Conservation (phyloP, 2,888 invertebrate genomes). For the Amorpha juglandis region DNA sequence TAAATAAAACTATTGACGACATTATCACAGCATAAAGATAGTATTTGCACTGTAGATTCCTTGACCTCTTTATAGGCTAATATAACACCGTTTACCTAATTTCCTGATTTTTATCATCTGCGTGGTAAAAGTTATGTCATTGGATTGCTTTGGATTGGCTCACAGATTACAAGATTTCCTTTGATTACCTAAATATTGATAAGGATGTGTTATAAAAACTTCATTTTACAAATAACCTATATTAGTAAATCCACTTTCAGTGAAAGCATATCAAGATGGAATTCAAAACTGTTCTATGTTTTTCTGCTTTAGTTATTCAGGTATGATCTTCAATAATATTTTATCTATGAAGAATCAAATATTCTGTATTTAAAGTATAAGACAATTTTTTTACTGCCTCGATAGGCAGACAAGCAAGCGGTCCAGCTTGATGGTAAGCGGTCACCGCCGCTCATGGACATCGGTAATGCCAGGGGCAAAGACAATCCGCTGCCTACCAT, state of each 20-base stretch:
- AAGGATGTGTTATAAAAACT: constrained; percentile 27
- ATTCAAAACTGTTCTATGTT: constrained; percentile 27
- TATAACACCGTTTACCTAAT: constrained; percentile 1
- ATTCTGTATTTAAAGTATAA: too few species aligned
- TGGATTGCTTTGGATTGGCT: constrained; percentile 19
- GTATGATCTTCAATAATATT: not conserved
- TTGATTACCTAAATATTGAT: constrained; percentile 22
- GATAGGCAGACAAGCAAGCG: too few species aligned
- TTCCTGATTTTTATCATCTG: constrained; percentile 8
- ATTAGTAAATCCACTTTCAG: not conserved
- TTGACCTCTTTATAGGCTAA: not conserved
- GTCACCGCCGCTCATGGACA: too few species aligned
- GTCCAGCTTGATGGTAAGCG: too few species aligned
- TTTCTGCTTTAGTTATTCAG: constrained; percentile 29
- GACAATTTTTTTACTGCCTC: too few species aligned
- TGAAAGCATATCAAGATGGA: constrained; percentile 27
- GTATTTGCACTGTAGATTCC: not conserved
- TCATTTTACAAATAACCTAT: constrained; percentile 8
- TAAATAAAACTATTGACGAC: not conserved
- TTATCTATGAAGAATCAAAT: not conserved
- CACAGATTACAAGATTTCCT: constrained; percentile 20
- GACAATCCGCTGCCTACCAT: too few species aligned
- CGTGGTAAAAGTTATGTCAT: constrained; percentile 1
- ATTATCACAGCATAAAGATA: not conserved
- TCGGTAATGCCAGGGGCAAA: too few species aligned